Percentiles rank a stretch among this genome's conserved stretches.
These are phyloP conservation scores for Macaria liturata DNA, from an alignment of 2,888 invertebrate genomes.

Conservation along the genomic window DNA sequence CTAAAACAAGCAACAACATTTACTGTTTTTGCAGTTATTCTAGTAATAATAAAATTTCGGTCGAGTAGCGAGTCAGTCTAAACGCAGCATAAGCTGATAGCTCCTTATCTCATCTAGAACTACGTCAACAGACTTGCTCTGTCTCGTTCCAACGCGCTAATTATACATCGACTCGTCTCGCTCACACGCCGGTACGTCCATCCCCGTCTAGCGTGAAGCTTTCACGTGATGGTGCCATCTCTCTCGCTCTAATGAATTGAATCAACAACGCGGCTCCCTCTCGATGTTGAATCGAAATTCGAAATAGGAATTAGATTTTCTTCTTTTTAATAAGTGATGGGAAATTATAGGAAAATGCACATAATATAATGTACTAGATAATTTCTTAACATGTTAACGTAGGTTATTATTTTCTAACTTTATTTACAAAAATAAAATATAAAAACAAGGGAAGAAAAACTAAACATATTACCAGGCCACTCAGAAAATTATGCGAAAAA, in stretches of 20 bases:
- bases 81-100: slow-evolving; percentile 73
- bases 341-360: neutral
- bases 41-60: slow-evolving; percentile 41
- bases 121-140: slow-evolving; percentile 74
- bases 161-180: slow-evolving; percentile 41
- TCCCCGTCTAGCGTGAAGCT: slow-evolving; percentile 35
- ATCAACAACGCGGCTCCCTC: slow-evolving; percentile 76
- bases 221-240: slow-evolving; percentile 23
- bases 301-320: slow-evolving; percentile 62
- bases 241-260: slow-evolving; percentile 77
- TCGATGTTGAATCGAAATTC: slow-evolving; percentile 70
- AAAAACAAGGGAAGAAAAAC: too few relatives aligned
- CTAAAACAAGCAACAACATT: too few relatives aligned
- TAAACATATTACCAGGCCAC: too few relatives aligned
- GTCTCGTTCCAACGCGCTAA: slow-evolving; percentile 53
- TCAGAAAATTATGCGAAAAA: too few relatives aligned
- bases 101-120: slow-evolving; percentile 81
- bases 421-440: too few relatives aligned
- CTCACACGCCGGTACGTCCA: slow-evolving; percentile 48
- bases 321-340: slow-evolving; percentile 10
- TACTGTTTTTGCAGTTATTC: too few relatives aligned
- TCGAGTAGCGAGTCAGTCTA: slow-evolving; percentile 57
- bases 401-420: too few relatives aligned
- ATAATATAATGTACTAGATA: neutral
- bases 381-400: too few relatives aligned